A percentile compares a stretch with the other conserved stretches of the same genome.
Conservation (phyloP, 1,140 invertebrate species). For the Lepidotrigona ventralis region DNA sequence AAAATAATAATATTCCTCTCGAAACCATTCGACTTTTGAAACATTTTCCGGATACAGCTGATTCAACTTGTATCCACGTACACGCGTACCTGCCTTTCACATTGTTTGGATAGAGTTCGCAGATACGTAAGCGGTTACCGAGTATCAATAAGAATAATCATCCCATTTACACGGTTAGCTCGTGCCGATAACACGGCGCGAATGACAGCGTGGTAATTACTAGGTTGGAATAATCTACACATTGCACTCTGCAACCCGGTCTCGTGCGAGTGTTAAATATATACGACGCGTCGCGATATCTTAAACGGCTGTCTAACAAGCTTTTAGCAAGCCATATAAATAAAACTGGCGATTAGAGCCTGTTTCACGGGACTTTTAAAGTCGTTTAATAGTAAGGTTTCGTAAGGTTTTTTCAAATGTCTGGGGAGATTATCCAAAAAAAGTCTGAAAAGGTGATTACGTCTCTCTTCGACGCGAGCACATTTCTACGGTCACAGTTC, state of each 20-base stretch:
- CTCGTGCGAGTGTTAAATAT: not conserved
- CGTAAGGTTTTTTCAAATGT: no score
- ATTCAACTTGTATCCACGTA: not conserved
- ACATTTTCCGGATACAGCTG: no score
- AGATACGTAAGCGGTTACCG: not conserved
- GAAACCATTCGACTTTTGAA: no score
- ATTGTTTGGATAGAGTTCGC: not conserved
- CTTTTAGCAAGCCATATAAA: not conserved
- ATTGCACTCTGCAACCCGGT: not conserved
- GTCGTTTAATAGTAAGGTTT: no score
- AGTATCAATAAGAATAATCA: not conserved
- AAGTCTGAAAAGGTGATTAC: no score
- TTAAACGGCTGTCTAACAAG: not conserved
- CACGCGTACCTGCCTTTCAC: not conserved
- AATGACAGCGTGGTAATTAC: not conserved
- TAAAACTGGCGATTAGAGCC: no score
- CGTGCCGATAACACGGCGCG: not conserved
- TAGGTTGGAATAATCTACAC: not conserved
- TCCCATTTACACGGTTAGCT: not conserved
- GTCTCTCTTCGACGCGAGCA: no score
- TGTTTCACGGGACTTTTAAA: no score
- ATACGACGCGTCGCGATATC: not conserved
- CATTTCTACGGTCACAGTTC: not conserved
- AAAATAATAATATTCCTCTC: no score
- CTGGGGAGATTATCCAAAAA: no score